Base-by-base conservation (phyloP, 2,888 invertebrate species). In the Chrysopilus asiliformis region DNA sequence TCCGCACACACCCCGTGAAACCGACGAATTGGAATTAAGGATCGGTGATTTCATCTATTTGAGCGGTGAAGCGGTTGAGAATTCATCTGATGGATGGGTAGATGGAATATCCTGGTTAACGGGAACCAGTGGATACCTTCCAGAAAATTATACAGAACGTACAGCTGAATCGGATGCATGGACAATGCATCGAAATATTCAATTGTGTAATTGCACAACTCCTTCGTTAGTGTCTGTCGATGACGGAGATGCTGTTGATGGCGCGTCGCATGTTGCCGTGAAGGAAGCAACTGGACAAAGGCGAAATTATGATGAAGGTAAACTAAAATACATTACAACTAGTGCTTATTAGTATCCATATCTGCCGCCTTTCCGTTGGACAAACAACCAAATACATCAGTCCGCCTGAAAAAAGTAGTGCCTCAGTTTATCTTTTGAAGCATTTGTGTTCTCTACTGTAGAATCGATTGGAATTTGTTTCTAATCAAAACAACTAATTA, bases 101-200 rank as follows among this genome's bases (percentile, higher is more conserved):
- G 79, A 79, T 50, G 90, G 89, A 10, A 55, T 61, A 22, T 61
- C 60, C 10, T 61, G 60, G 60, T 47, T 59, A 13, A 55, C 56
- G 8, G 76, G 82, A 20, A 74, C 75, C 49, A 72, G 74, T 39
- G 90, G 90, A 2, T 76, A 76, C 53, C 65, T 90, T 48, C 90
- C 89, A 1, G 76, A 77, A 30, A 80, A 82, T 55, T 87, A 83
- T 51, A 84, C 86, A 0, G 76, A 79, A 53, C 72, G 82, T 29
- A 84, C 85, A 0, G 80, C 87, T 0, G 89, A 90, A 57, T 85
- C 86, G 1, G 87, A 89, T 65, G 82, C 87, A 4, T 91, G 91
- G 91, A 89, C 89, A 10, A 58, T 90, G 34, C 90, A 91, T 51
- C 73, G 76, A 36, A 74, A 77, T 31, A 66, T 80, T 13, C 68